Base-by-base conservation (phyloP, 2,113 vertebrate genomes). In the Chaetodon trifascialis region DNA sequence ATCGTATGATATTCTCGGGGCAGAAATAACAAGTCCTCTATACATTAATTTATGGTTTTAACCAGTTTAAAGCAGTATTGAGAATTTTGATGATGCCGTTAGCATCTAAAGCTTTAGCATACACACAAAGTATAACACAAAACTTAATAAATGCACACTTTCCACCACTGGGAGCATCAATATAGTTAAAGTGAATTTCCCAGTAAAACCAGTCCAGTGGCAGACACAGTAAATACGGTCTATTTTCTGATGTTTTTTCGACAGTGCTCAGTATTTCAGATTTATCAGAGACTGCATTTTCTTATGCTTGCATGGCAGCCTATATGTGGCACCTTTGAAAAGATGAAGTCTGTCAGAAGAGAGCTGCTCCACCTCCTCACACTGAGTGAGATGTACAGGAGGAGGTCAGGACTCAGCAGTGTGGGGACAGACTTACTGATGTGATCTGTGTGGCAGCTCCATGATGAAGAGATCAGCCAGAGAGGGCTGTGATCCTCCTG, bases 401-500 rank as follows among this genome's bases (percentile, higher is more conserved):
- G 49, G 55, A 80, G 80, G 79, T 82, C 67, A 38, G 67, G 79
- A 38, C 54, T 25, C 51, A 14, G 51, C 51, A 54, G 58, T 59
- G 70, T 2, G 0, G 52, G 7, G 25, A 36, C 73, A 60, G 71
- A 71, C 71, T 83, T 79, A 62, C 71, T 42, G 80, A 81, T 19
- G 76, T 47, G 78, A 51, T 86, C 71, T 59, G 72, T 54, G 71
- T 62, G 70, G 83, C 77, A 73, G 74, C 66, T 82, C 66, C 16
- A 12, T 64, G 86, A 86, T 89, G 69, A 84, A 85, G 76, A 77
- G 81, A 85, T 80, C 81, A 85, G 62, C 47, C 59, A 0, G 34
- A 52, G 74, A 73, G 77, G 63, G n/a, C 55, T 17, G 51, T 0
- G 62, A 81, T 86, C 76, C 88, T 86, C 79, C 73, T 16, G 85